Base-by-base conservation (phyloP, 1,140 invertebrate genomes). In the Sesamia nonagrioides region DNA sequence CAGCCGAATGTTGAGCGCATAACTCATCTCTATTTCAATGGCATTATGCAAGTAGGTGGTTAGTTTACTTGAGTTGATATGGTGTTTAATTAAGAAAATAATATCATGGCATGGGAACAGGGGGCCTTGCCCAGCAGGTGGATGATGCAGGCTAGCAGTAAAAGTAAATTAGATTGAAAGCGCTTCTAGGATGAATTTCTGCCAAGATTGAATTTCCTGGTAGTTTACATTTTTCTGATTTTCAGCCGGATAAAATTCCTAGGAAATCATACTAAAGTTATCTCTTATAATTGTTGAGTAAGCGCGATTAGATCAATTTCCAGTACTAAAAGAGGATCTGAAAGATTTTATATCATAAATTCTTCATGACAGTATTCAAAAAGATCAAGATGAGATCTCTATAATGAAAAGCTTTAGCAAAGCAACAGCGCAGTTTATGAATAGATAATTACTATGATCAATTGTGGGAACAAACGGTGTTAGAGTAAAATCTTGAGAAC, bases 11-110 rank as follows among this genome's bases (percentile, higher is more conserved):
- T 68, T 58, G 37, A 68, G 69, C 63, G 79, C 68, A 81, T 80
- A 77, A 56, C 68, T 60, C 74, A 78, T 81, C 79, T 81, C 71
- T 58, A 60, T 81, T 77, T 81, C 79, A 81, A 81, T 78, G 75
- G 79, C 75, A 73, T 72, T 68, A 77, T 37, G 61, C 7, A 37
- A 52, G n/a, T 27, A 27, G 27, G 52, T 76, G 18, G 35, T 27
- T 45, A 52, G 18, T 2, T 40, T 66, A 17, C 11, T 42, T 21
- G 37, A 21, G 8, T 42, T 21, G 33, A 15, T 35, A 33, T 27
- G 15, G 9, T 66, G 7, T 42, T 21, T 11, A 33, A 9, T 58
- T 15, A 27, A 58, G 45, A 50, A 6, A 50, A 50, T 45, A 50
- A 50, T 50, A n/a, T 15, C 13, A n/a, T 40, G 37, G 3, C 27